Percentiles rank a stretch among this genome's conserved stretches.
Conservation (phyloP, 2,888 invertebrate genomes). For the Proisotoma minuta region DNA sequence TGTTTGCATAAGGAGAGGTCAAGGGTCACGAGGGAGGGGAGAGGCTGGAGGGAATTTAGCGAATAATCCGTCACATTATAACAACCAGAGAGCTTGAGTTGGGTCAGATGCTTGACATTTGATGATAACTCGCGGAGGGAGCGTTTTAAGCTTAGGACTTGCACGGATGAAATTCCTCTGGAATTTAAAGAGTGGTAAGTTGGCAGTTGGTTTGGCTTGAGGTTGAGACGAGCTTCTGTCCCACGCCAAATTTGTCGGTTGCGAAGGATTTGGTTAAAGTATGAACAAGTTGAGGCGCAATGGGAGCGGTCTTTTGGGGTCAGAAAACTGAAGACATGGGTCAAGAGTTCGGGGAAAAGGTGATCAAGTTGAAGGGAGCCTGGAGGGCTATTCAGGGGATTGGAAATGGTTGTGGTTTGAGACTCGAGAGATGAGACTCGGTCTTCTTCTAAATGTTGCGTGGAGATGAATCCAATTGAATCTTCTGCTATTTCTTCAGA, state of each 20-base stretch:
- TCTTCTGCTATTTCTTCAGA: no score
- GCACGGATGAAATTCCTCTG: conserved; percentile 81
- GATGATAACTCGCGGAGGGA: conserved; percentile 75
- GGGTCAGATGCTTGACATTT: conserved; percentile 62
- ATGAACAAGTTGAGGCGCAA: conserved; percentile 75
- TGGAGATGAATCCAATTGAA: no score
- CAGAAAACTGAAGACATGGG: conserved; percentile 84
- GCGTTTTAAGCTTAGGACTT: conserved; percentile 77
- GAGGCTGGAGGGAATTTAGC: conserved; percentile 72
- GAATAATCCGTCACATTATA: conserved; percentile 86
- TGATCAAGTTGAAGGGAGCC: conserved; percentile 50
- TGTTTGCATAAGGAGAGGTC: conserved; percentile 91
- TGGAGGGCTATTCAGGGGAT: no score
- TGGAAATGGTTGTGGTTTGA: no score
- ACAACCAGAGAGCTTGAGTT: conserved; percentile 85
- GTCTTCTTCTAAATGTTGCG: no score
- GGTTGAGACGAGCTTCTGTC: conserved; percentile 83
- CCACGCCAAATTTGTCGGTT: conserved; percentile 90
- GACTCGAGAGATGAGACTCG: no score
- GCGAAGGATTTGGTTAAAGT: conserved; percentile 90
- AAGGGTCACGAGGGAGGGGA: conserved; percentile 61
- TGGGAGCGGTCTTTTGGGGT: conserved; percentile 83
- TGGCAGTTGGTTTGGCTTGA: conserved; percentile 69
- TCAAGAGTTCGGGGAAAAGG: conserved; percentile 85
- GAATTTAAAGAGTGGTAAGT: conserved; percentile 79